phyloP scores from a whole-genome alignment of 2,888 invertebrate species.

The Drosophila robusta region DNA sequence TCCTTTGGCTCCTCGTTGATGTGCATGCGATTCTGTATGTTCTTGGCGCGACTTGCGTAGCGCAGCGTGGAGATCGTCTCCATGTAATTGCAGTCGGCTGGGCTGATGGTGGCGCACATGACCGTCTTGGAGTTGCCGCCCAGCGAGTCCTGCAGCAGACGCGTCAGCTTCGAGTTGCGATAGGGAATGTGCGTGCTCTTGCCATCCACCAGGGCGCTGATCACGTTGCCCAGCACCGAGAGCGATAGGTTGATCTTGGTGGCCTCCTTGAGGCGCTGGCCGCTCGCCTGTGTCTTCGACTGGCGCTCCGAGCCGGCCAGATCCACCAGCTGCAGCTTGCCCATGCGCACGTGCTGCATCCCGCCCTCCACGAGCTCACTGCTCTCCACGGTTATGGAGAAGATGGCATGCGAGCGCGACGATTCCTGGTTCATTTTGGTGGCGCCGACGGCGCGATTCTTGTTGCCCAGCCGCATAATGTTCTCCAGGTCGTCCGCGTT shows the following conservation, averaged over 20 bases:
- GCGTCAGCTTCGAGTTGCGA: constrained; percentile 97
- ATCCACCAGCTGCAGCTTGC: constrained; percentile 98
- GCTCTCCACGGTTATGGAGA: constrained; percentile 98
- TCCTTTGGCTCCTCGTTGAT: constrained; percentile 99
- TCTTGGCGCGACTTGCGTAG: constrained; percentile 99
- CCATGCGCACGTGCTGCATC: constrained; percentile 95
- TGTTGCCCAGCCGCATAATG: constrained; percentile 98
- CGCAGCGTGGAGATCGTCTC: constrained; percentile 98
- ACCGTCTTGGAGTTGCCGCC: constrained; percentile 98
- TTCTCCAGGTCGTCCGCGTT: constrained; percentile 97
- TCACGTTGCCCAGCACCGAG: constrained; percentile 98
- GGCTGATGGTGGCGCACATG: constrained; percentile 99
- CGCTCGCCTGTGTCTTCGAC: constrained; percentile 97
- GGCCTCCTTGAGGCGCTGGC: constrained; percentile 96
- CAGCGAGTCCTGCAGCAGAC: constrained; percentile 97
- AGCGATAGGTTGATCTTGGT: constrained; percentile 99
- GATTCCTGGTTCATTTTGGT: constrained; percentile 99
- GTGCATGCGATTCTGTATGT: constrained; percentile 97
- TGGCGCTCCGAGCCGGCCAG: constrained; percentile 99
- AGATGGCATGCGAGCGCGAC: constrained; percentile 98
- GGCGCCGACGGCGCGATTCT: constrained; percentile 95
- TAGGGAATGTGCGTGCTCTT: constrained; percentile 99
- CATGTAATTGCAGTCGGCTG: constrained; percentile 97
- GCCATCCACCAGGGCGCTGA: constrained; percentile 98
- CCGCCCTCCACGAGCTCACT: constrained; percentile 93